A percentile compares a stretch with the other conserved stretches of the same genome.
Evolutionary conservation across 2,888 invertebrate species (phyloP).

Genomic region (Temnothorax rugatulus): DNA sequence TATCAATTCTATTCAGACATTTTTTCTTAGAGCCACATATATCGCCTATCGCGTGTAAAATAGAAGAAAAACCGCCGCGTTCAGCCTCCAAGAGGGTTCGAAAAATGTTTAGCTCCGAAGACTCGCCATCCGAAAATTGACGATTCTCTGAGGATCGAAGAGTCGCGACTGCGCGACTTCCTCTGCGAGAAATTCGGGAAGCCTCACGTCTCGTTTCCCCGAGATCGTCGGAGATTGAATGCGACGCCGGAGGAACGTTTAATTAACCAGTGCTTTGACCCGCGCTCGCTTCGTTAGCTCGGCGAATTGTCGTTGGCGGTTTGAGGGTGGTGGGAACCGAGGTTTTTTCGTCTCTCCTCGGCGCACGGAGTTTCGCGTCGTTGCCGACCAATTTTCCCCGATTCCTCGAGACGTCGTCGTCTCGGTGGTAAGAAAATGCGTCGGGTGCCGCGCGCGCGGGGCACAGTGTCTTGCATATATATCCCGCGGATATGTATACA

Average conservation of each 20-base stretch:
- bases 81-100: neutral
- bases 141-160: neutral
- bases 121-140: constrained; percentile 2
- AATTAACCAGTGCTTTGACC: constrained; percentile 28
- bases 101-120: neutral
- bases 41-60: neutral
- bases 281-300: constrained; percentile 31
- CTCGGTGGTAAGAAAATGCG: constrained; percentile 13
- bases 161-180: neutral
- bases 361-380: constrained; percentile 18
- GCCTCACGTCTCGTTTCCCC: neutral
- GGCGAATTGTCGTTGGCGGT: constrained; percentile 28
- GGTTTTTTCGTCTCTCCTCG: neutral
- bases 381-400: constrained; percentile 23
- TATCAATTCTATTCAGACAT: neutral
- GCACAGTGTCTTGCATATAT: neutral
- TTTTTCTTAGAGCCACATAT: neutral
- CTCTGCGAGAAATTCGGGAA: neutral
- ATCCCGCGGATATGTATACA: neutral
- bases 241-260: constrained; percentile 36
- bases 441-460: neutral
- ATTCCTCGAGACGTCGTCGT: constrained; percentile 5
- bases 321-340: neutral
- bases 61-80: neutral
- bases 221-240: constrained; percentile 32